Conservation (phyloP, 2,797 vertebrate species). For the Cuniculus paca region DNA sequence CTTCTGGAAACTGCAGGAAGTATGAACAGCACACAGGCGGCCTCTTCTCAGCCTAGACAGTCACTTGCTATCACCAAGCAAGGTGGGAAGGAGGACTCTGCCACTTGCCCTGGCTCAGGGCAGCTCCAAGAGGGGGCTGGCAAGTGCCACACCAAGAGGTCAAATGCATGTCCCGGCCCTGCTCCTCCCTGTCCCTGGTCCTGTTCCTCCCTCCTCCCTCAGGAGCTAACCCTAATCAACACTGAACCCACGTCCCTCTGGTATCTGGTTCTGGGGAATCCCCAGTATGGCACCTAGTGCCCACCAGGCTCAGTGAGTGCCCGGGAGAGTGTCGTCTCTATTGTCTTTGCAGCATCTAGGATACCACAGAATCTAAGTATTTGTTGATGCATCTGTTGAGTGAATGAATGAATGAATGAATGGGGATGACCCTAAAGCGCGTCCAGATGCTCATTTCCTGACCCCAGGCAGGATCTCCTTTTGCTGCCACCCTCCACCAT, state of each 20-base stretch:
- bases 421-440: background rate
- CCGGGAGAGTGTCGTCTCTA: background rate
- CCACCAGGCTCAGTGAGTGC: background rate
- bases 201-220: background rate
- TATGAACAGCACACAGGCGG: background rate
- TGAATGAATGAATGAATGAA: background rate
- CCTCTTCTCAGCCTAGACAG: background rate
- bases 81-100: background rate
- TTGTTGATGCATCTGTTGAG: background rate
- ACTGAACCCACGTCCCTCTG: background rate
- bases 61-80: background rate
- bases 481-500: background rate
- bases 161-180: rapidly evolving
- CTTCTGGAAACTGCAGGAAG: rapidly evolving
- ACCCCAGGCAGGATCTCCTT: background rate
- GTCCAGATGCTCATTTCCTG: no score
- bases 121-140: background rate
- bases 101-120: background rate
- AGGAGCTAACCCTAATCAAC: background rate
- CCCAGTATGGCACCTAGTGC: rapidly evolving
- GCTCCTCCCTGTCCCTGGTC: rapidly evolving
- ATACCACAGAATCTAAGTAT: background rate
- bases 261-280: background rate
- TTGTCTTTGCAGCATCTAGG: no score
- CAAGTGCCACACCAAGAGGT: background rate